Conservation (phyloP, 2,888 invertebrate genomes). For the Habrosyne pyritoides region DNA sequence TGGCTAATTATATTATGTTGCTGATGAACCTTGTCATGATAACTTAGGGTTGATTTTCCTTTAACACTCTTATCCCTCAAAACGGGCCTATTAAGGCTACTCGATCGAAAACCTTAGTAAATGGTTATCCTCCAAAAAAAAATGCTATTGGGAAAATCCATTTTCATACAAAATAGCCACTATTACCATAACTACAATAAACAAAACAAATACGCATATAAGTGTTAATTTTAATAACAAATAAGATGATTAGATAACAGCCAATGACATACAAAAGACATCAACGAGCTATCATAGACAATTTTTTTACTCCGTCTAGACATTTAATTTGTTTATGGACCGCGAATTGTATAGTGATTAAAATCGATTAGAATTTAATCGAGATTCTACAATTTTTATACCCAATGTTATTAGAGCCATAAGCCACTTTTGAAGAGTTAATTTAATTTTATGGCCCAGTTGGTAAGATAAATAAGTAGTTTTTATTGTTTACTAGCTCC, state of each 20-base stretch:
- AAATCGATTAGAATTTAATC: not conserved
- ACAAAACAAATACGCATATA: not conserved
- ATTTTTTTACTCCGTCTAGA: constrained; percentile 6
- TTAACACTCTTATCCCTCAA: too few species aligned
- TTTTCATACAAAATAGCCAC: not conserved
- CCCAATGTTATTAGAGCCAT: not conserved
- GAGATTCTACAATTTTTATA: not conserved
- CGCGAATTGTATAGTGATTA: not conserved
- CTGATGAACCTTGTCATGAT: too few species aligned
- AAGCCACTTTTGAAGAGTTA: not conserved
- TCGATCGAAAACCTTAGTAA: too few species aligned
- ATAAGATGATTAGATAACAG: not conserved
- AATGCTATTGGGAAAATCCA: not conserved
- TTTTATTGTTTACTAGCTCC: too few species aligned
- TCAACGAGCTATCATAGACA: constrained; percentile 18
- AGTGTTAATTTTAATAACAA: not conserved
- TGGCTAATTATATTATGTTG: too few species aligned
- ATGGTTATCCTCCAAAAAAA: too few species aligned
- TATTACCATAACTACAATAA: not conserved
- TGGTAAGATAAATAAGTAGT: too few species aligned
- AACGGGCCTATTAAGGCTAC: too few species aligned
- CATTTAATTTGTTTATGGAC: constrained; percentile 6
- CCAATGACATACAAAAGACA: constrained; percentile 20
- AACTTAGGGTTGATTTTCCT: too few species aligned
- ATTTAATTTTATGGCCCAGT: too few species aligned